Conservation (phyloP, 2,797 vertebrate genomes). For the Valencia hispanica region DNA sequence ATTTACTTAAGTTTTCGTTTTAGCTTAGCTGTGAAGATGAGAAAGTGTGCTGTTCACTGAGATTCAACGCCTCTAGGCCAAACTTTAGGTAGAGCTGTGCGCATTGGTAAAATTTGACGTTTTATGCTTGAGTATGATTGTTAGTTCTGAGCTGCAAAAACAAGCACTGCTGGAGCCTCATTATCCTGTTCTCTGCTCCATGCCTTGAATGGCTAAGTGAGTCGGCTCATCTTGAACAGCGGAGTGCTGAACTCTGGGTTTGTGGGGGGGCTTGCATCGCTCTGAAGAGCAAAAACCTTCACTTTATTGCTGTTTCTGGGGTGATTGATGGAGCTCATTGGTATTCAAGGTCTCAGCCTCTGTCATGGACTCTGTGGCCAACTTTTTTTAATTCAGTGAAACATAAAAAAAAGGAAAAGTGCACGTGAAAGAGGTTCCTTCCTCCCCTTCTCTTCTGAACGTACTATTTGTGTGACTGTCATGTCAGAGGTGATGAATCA, state of each 20-base stretch:
- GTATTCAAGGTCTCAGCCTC: conserved; percentile 55
- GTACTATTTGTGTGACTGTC: conserved; percentile 37
- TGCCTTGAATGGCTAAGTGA: conserved; percentile 37
- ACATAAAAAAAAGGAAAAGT: conserved; percentile 33
- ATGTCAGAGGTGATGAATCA: conserved; percentile 56
- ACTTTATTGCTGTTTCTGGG: conserved; percentile 46
- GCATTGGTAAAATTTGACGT: conserved; percentile 39
- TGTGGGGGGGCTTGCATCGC: conserved; percentile 17
- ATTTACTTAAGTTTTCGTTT: conserved; percentile 1
- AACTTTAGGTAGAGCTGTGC: conserved; percentile 10
- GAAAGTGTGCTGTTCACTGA: not conserved
- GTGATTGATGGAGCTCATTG: conserved; percentile 66
- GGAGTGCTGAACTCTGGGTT: conserved; percentile 42
- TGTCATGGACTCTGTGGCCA: conserved; percentile 28
- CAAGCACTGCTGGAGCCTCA: conserved; percentile 37
- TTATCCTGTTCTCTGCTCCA: conserved; percentile 42
- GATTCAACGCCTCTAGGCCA: conserved; percentile 2
- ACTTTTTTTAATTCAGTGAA: conserved; percentile 37
- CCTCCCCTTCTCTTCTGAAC: conserved; percentile 25
- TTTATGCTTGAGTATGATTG: conserved; percentile 49
- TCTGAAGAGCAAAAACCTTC: conserved; percentile 52
- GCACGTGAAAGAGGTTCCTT: conserved; percentile 37
- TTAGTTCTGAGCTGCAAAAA: conserved; percentile 38
- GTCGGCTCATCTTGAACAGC: conserved; percentile 1
- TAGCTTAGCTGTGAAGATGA: not conserved